phyloP scores from a whole-genome alignment of 2,797 vertebrate species.

The Clarias fuscus region DNA sequence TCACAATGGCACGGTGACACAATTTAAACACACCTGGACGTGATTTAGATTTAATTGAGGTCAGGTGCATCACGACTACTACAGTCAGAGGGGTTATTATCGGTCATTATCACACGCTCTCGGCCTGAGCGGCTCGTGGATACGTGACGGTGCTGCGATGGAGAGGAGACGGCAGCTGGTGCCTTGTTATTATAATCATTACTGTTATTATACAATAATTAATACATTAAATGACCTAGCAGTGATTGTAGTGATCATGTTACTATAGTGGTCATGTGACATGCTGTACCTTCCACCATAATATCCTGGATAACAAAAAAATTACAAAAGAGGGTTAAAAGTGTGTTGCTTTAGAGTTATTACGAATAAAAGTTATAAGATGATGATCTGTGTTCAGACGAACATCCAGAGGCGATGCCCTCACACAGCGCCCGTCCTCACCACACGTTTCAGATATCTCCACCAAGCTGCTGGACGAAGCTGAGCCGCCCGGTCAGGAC shows the following conservation, averaged over 20 bases:
- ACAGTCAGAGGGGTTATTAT: not conserved
- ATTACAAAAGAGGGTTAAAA: too few relatives aligned
- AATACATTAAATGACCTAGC: not conserved
- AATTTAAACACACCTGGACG: not conserved
- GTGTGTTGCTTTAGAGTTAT: not conserved
- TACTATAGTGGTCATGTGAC: not conserved
- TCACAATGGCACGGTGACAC: too few relatives aligned
- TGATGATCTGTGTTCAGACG: not conserved
- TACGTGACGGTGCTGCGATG: too few relatives aligned
- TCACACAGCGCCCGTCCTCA: not conserved
- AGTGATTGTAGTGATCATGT: not conserved
- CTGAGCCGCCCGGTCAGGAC: slow-evolving; percentile 30
- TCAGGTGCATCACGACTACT: not conserved
- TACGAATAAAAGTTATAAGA: not conserved
- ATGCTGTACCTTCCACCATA: not conserved
- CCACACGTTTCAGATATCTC: slow-evolving; percentile 39
- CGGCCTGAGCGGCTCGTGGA: not conserved
- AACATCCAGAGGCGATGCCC: not conserved
- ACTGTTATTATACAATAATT: too few relatives aligned
- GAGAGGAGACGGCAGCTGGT: too few relatives aligned
- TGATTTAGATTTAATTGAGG: not conserved
- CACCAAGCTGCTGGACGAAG: not conserved
- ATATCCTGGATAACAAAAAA: not conserved
- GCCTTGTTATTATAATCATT: too few relatives aligned
- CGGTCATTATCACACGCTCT: not conserved